Conservation (phyloP, 2,113 vertebrate species). For the Ochotona princeps region DNA sequence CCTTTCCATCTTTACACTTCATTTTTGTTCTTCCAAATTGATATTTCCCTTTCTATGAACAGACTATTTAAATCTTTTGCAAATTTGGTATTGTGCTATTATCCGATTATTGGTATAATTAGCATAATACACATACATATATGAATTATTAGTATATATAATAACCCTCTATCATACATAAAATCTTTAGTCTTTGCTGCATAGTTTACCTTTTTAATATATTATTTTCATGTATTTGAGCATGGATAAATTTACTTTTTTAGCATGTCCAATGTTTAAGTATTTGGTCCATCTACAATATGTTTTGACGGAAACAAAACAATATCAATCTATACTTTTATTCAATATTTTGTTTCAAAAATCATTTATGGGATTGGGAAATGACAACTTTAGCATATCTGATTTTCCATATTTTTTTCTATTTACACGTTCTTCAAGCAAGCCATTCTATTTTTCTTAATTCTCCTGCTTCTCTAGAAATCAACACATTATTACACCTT, state of each 20-base stretch:
- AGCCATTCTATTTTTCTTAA: neutral
- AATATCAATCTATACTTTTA: neutral
- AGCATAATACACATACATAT: no score
- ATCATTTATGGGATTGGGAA: neutral
- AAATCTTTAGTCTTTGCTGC: neutral
- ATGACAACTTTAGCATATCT: neutral
- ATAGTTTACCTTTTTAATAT: neutral
- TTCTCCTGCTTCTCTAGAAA: neutral
- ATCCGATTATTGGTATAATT: neutral
- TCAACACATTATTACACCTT: neutral
- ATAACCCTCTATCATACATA: neutral
- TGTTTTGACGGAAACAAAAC: neutral
- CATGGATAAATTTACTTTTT: neutral
- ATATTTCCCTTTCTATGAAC: neutral
- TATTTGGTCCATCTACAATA: neutral
- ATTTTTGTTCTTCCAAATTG: neutral
- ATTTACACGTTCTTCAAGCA: neutral
- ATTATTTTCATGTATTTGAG: neutral
- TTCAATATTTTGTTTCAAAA: neutral
- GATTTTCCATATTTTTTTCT: constrained; percentile 15
- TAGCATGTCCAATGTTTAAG: constrained; percentile 9
- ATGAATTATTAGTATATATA: neutral
- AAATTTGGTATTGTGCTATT: neutral
- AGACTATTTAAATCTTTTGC: neutral
- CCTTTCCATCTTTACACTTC: neutral